These are phyloP conservation scores for Allolobophora icterica DNA, from an alignment of 2,888 invertebrate genomes.

Conservation along the genomic window DNA sequence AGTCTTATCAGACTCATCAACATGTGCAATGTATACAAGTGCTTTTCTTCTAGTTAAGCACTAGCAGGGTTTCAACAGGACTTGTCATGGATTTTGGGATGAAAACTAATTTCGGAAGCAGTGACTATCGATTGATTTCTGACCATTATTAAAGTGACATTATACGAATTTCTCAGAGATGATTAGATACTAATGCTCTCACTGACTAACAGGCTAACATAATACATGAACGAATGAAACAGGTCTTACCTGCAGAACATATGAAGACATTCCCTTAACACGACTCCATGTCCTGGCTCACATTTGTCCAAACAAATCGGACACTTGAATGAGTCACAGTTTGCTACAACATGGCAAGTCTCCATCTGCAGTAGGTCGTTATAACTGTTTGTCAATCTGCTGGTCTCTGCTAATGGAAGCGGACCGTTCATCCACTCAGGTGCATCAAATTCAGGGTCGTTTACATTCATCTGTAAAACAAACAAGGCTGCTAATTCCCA, in stretches of 20 bases:
- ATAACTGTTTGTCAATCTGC: not conserved
- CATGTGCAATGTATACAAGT: too few relatives aligned
- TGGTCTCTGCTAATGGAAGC: not conserved
- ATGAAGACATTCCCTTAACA: slow-evolving; percentile 85
- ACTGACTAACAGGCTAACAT: not conserved
- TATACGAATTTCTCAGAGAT: not conserved
- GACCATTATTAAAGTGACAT: not conserved
- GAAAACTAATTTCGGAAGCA: not conserved
- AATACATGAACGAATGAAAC: not conserved
- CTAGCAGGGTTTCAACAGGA: too few relatives aligned
- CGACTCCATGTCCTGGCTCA: slow-evolving; percentile 74
- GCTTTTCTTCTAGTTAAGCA: too few relatives aligned
- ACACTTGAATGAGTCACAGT: slow-evolving; percentile 76
- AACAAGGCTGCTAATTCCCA: not conserved
- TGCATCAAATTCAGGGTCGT: not conserved
- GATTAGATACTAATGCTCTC: not conserved
- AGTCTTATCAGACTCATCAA: too few relatives aligned
- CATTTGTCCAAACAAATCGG: slow-evolving; percentile 79
- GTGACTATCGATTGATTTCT: not conserved
- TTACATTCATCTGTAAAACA: not conserved
- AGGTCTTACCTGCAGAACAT: slow-evolving; percentile 75
- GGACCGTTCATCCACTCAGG: not conserved
- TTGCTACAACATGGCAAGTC: slow-evolving; percentile 71
- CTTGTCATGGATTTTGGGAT: not conserved
- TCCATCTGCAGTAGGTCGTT: slow-evolving; percentile 53